These are phyloP conservation scores for Julus scanicus DNA, from an alignment of 2,888 invertebrate species.

Conservation along the genomic window DNA sequence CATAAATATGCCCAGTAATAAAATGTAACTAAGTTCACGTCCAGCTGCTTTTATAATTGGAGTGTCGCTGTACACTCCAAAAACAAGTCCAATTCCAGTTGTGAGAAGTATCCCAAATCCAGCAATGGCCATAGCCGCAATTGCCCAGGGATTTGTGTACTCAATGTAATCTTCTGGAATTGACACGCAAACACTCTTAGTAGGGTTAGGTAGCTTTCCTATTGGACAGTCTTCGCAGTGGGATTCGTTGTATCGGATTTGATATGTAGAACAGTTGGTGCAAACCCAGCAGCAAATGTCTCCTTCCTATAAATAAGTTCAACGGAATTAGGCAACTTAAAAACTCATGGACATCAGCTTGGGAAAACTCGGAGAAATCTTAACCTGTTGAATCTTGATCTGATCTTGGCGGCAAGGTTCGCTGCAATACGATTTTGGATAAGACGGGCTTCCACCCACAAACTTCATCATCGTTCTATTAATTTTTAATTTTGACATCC, in stretches of 20 bases:
- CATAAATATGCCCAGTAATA: slow-evolving; percentile 69
- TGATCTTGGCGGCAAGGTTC: slow-evolving; percentile 65
- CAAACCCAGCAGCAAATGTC: slow-evolving; percentile 72
- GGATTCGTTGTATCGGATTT: slow-evolving; percentile 67
- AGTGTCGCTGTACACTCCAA: slow-evolving; percentile 69
- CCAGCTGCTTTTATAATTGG: slow-evolving; percentile 72
- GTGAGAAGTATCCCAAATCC: slow-evolving; percentile 66
- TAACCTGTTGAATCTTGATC: slow-evolving; percentile 58
- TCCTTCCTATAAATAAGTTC: slow-evolving; percentile 62
- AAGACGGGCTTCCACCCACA: slow-evolving; percentile 59
- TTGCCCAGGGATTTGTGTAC: slow-evolving; percentile 68
- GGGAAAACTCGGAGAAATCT: neutral
- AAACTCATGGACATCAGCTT: neutral
- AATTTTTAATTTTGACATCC: slow-evolving; percentile 64
- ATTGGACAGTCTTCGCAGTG: slow-evolving; percentile 68
- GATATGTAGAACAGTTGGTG: slow-evolving; percentile 67
- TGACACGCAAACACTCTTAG: slow-evolving; percentile 65
- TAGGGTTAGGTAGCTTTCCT: slow-evolving; percentile 65
- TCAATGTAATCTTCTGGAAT: slow-evolving; percentile 69
- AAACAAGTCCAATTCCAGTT: slow-evolving; percentile 68
- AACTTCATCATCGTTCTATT: slow-evolving; percentile 63
- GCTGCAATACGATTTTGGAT: slow-evolving; percentile 68
- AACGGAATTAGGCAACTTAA: neutral
- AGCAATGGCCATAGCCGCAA: slow-evolving; percentile 66
- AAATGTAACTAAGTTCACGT: slow-evolving; percentile 69